Evolutionary conservation across 1,140 invertebrate genomes (phyloP).

Genomic region (Pogonognathellus flavescens): DNA sequence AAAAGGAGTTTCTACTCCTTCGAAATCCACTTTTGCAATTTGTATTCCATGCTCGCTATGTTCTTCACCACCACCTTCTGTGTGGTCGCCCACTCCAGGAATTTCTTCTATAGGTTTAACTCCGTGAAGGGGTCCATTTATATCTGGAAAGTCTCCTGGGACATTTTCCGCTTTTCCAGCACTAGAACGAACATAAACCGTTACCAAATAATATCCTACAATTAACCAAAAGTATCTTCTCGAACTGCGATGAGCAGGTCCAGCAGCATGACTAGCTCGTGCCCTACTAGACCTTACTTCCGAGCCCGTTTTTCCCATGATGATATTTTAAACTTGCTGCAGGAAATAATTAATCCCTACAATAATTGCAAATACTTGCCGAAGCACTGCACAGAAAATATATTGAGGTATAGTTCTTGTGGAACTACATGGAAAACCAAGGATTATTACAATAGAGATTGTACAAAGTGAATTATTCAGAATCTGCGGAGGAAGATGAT

Average conservation of each 20-base stretch:
- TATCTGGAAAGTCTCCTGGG: neutral
- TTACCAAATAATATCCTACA: constrained; percentile 63
- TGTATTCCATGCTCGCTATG: constrained; percentile 69
- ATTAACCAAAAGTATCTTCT: constrained; percentile 64
- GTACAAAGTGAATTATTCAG: neutral
- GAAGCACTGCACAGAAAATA: constrained; percentile 6
- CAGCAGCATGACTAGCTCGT: neutral
- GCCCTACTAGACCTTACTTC: neutral
- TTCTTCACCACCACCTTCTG: neutral
- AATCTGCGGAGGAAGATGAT: neutral
- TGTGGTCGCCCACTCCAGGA: neutral
- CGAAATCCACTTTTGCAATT: constrained; percentile 87
- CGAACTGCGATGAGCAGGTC: constrained; percentile 27
- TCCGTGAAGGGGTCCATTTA: neutral
- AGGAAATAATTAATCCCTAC: neutral
- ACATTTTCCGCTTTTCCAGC: neutral
- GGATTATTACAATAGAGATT: neutral
- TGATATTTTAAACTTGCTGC: constrained; percentile 3
- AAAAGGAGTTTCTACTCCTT: constrained; percentile 89
- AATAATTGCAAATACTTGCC: neutral
- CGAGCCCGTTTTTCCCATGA: neutral
- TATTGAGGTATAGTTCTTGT: too few species aligned
- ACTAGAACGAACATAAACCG: constrained; percentile 56
- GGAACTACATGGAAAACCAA: neutral
- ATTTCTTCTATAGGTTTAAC: constrained; percentile 38